phyloP scores from a whole-genome alignment of 2,113 vertebrate genomes.

The Natator depressus region DNA sequence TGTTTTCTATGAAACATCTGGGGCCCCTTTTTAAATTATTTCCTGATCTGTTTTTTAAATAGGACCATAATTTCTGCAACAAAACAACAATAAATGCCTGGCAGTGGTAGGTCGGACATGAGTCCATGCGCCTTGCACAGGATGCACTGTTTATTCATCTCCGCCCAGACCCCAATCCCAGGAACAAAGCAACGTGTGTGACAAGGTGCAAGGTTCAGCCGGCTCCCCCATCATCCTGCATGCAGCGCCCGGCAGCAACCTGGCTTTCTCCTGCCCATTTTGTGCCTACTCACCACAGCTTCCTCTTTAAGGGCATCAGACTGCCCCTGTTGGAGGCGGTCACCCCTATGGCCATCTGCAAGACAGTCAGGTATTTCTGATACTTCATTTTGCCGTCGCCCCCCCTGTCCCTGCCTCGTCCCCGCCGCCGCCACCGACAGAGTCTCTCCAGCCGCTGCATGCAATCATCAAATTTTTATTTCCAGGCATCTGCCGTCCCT shows the following conservation, averaged over 20 bases:
- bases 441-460: conserved; percentile 90
- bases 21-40: neutral
- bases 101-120: neutral
- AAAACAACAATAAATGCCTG: neutral
- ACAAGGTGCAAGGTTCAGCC: neutral
- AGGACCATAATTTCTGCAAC: neutral
- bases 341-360: conserved; percentile 99
- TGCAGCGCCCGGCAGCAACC: neutral
- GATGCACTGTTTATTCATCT: too few species aligned
- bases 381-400: conserved; percentile 97
- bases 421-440: conserved; percentile 88
- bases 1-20: neutral
- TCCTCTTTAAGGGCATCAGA: conserved; percentile 95
- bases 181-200: neutral
- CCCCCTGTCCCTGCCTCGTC: conserved; percentile 89
- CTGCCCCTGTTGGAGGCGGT: conserved; percentile 96
- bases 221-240: neutral
- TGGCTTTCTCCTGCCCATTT: neutral
- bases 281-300: conserved; percentile 93
- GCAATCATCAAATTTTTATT: conserved; percentile 89
- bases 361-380: conserved; percentile 99
- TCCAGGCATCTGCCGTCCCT: conserved; percentile 89
- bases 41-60: neutral
- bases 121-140: neutral
- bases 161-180: too few species aligned